A percentile compares a stretch with the other conserved stretches of the same genome.
Conservation (phyloP, 2,888 invertebrate species). For the Phlogophora meticulosa region DNA sequence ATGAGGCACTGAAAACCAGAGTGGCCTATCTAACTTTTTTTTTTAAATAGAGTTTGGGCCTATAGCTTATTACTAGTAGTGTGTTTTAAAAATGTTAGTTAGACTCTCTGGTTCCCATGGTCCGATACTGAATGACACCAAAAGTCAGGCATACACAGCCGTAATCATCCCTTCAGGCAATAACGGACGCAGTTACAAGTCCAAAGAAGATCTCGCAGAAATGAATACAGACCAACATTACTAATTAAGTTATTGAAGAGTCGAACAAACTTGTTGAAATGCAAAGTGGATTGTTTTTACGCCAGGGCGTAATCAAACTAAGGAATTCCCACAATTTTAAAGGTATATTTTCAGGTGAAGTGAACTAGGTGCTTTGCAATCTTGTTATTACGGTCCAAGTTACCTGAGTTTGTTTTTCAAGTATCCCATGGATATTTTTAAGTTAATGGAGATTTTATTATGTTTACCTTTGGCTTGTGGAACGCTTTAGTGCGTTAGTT, state of each 20-base stretch:
- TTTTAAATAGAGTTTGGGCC: no score
- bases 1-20: no score
- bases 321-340: conserved; percentile 69
- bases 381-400: conserved; percentile 70
- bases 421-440: conserved; percentile 60
- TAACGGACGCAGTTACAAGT: conserved; percentile 42
- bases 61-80: no score
- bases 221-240: conserved; percentile 75
- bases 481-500: conserved; percentile 60
- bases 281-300: conserved; percentile 84
- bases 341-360: conserved; percentile 75
- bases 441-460: conserved; percentile 56
- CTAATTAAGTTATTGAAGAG: conserved; percentile 84
- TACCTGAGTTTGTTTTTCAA: conserved; percentile 66
- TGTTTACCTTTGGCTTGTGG: conserved; percentile 38
- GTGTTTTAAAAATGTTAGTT: no score
- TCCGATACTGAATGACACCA: neutral
- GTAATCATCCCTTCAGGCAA: conserved; percentile 30
- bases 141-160: conserved; percentile 4
- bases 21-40: no score
- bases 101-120: no score
- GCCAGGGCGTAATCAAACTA: conserved; percentile 80
- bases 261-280: conserved; percentile 75
- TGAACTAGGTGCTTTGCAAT: conserved; percentile 62
- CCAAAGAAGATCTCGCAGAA: conserved; percentile 45